A percentile compares a stretch with the other conserved stretches of the same genome.
phyloP scores from a whole-genome alignment of 2,113 vertebrate species.

The Syngnathus typhle region DNA sequence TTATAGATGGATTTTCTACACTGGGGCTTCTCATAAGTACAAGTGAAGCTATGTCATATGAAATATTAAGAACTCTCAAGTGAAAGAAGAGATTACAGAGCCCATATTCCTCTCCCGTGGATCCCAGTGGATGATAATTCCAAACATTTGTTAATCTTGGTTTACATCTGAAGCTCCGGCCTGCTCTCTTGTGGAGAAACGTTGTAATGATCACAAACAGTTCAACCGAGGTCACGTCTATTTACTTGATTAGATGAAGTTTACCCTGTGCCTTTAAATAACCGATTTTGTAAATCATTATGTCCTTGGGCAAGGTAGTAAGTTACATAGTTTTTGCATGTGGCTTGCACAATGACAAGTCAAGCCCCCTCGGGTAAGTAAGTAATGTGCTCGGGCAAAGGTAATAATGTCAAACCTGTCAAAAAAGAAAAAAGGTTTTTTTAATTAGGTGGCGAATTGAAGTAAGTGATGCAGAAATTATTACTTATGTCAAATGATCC shows the following conservation, averaged over 20 bases:
- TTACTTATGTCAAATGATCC: conserved; percentile 17
- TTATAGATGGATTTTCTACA: conserved; percentile 61
- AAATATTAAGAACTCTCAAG: conserved; percentile 55
- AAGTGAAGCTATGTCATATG: conserved; percentile 52
- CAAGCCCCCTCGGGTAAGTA: not conserved
- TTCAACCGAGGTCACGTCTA: not conserved
- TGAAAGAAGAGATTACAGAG: conserved; percentile 10
- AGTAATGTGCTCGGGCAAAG: not conserved
- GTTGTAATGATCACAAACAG: not conserved
- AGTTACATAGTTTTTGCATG: not conserved
- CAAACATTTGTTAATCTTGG: conserved; percentile 35
- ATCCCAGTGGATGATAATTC: conserved; percentile 29
- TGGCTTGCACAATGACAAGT: not conserved
- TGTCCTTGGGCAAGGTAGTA: conserved; percentile 2
- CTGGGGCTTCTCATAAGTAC: conserved; percentile 47
- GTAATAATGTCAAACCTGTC: conserved; percentile 10
- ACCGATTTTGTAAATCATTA: not conserved
- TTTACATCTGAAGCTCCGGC: conserved; percentile 27
- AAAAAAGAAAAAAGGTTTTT: not conserved
- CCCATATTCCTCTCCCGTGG: not conserved
- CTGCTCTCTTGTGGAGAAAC: conserved; percentile 54
- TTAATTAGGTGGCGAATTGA: conserved; percentile 11
- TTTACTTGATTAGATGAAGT: not conserved
- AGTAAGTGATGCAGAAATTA: conserved; percentile 3
- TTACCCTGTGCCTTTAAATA: not conserved